Evolutionary conservation across 1,140 invertebrate genomes (phyloP), one percentile per base, ranked within the genome.

Genomic region (Homalodisca vitripennis): DNA sequence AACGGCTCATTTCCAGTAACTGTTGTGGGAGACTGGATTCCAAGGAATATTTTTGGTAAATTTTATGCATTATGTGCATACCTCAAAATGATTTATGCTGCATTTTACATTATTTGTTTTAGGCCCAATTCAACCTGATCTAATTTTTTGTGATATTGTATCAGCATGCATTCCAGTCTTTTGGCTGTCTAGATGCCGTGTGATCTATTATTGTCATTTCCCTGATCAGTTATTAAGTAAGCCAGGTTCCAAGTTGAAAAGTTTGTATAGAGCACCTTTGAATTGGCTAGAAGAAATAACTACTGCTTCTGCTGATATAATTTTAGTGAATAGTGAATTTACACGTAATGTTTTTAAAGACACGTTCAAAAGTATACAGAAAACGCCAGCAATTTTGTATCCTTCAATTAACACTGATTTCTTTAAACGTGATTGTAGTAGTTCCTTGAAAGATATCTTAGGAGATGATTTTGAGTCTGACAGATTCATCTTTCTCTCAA

Each of bases 131-230:
- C 79, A 87, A 64, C 88, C 90, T 1, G 92, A 98, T 77, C 78
- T 99, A 12, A 88, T 97, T 34, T 90, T 99, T 74, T 95, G 93
- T 79, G 98, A 99, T 84, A 86, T 95, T 71, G 92, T 99, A 26
- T 95, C 94, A 2, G 82, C 88, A 12, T 92, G 91, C 72, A 89
- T 97, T 76, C 93, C 93, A 3, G 81, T 95, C 73, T 78, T 97
- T n/a, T 88, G 89, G 74, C 75, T 92, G 74, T 79, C 84, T 71
- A 78, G 82, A 12, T 84, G 86, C 68, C 82, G 87, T 75, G 84
- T 98, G 14, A 79, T 98, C 3, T 99, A 97, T 81, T 99, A 99
- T 76, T 99, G 98, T 75, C 98, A 99, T 83, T 95, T 96, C 83
- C 98, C 98, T 0, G 98, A 99, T 82, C 91, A 95, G 76, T 82